Conservation (phyloP, 1,140 invertebrate genomes). For the Drosophila rufa region DNA sequence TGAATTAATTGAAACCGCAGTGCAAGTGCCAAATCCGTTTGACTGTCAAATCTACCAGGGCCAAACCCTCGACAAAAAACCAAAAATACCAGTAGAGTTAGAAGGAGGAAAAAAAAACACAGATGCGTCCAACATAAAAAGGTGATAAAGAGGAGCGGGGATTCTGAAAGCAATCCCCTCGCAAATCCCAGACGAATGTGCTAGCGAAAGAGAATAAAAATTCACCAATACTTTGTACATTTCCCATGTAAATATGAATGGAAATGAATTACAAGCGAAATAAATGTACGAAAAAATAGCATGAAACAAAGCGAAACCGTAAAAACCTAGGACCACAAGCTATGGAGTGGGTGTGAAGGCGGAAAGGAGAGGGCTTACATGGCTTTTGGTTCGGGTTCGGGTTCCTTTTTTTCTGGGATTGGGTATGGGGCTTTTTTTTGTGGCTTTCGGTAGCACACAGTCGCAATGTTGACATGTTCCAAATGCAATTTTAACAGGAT, state of each 20-base stretch:
- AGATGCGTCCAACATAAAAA: conserved; percentile 71
- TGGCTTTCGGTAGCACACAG: conserved; percentile 63
- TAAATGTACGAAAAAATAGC: conserved; percentile 78
- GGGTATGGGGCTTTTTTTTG: conserved; percentile 46
- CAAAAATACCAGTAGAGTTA: conserved; percentile 27
- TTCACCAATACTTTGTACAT: conserved; percentile 54
- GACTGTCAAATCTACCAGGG: conserved; percentile 52
- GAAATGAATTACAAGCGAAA: conserved; percentile 82
- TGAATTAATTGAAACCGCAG: conserved; percentile 80
- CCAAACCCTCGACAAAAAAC: conserved; percentile 42
- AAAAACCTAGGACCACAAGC: conserved; percentile 48
- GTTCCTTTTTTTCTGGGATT: conserved; percentile 31
- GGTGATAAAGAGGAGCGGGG: conserved; percentile 10
- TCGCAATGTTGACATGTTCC: conserved; percentile 81
- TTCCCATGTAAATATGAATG: conserved; percentile 79
- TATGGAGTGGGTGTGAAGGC: conserved; percentile 28
- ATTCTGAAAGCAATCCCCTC: conserved; percentile 51
- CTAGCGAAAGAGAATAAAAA: conserved; percentile 50
- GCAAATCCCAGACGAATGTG: conserved; percentile 78
- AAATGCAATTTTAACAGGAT: conserved; percentile 84
- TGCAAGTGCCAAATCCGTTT: conserved; percentile 63
- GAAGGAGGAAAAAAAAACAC: conserved; percentile 35
- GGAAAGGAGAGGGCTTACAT: conserved; percentile 31
- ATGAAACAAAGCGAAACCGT: conserved; percentile 69
- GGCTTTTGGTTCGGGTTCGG: conserved; percentile 18